Base-by-base conservation (phyloP, 2,888 invertebrate genomes). In the Halocaridina rubra region DNA sequence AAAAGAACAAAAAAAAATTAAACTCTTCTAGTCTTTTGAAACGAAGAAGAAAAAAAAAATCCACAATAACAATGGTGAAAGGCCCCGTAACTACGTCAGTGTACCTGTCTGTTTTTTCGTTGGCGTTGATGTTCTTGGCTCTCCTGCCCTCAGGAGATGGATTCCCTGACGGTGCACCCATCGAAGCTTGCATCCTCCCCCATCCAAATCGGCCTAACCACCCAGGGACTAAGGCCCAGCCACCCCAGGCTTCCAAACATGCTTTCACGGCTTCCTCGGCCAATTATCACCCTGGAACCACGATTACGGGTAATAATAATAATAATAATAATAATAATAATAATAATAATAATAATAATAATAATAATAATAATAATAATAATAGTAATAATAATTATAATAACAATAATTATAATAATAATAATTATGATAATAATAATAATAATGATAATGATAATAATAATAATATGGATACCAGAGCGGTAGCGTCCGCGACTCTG, bases 91-190 rank as follows among this genome's bases (percentile, higher is more conserved):
- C n/a, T 53, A 19, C 53, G 16, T 53, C 53, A 16, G n/a, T 53
- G 10, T 24, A 69, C 4, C 69, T 79, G 69, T 16, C 69, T 67
- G 79, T 30, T 10, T 5, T 19, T 2, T 39, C 67, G 53, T 10
- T 69, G 79, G 46, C 39, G 29, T 13, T 33, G 24, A 46, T n/a
- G n/a, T n/a, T n/a, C n/a, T n/a, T n/a, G n/a, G n/a, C n/a, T n/a
- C n/a, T 79, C 46, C 27, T 27, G 1, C 46, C 57, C 19, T n/a
- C 24, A 22, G 32, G 64, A 16, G 64, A 5, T 10, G 92, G 93
- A 86, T 95, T 95, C 90, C 95, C 95, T 22, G 95, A 95, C 89
- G 95, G 95, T 1, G 95, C 95, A 0, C 96, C 96, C 0, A 93
- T 95, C 30, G 95, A 96, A 90, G 94, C 95, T 39, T 96, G 96